Evolutionary conservation across 2,888 invertebrate species (phyloP).

Genomic region (Leptopilina myrica): DNA sequence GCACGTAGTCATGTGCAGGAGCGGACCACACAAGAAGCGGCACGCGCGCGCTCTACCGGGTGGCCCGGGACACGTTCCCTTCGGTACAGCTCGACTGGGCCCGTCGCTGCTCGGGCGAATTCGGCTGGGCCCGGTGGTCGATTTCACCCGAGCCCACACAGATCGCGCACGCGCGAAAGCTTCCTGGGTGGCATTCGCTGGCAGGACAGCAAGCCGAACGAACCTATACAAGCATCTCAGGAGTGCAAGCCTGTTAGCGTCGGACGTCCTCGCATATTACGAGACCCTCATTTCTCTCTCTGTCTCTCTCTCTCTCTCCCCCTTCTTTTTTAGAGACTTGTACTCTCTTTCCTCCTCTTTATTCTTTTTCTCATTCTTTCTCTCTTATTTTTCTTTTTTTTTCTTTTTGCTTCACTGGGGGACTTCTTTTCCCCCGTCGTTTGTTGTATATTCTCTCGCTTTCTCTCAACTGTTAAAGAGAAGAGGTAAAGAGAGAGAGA

Average conservation of each 20-base stretch:
- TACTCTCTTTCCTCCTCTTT: slow-evolving; percentile 20
- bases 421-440: slow-evolving; percentile 43
- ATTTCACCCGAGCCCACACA: slow-evolving; percentile 69
- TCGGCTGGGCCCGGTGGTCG: slow-evolving; percentile 70
- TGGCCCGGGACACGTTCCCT: slow-evolving; percentile 73
- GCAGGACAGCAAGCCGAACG: slow-evolving; percentile 67
- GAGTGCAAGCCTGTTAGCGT: slow-evolving; percentile 72
- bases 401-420: slow-evolving; percentile 41
- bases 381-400: slow-evolving; percentile 49
- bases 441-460: slow-evolving; percentile 51
- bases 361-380: slow-evolving; percentile 36
- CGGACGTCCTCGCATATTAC: slow-evolving; percentile 70
- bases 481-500: too few species aligned
- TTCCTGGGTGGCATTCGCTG: slow-evolving; percentile 75
- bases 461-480: slow-evolving; percentile 18
- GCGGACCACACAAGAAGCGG: slow-evolving; percentile 86
- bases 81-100: slow-evolving; percentile 66
- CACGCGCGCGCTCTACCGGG: slow-evolving; percentile 84
- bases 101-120: slow-evolving; percentile 60
- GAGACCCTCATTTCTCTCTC: slow-evolving; percentile 62
- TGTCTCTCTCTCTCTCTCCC: too few species aligned
- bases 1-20: slow-evolving; percentile 53
- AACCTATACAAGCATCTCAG: slow-evolving; percentile 55
- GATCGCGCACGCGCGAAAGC: slow-evolving; percentile 75
- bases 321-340: too few species aligned